A percentile compares a stretch with the other conserved stretches of the same genome.
Evolutionary conservation across 2,888 invertebrate species (phyloP).

Genomic region (Thelaira solivaga): DNA sequence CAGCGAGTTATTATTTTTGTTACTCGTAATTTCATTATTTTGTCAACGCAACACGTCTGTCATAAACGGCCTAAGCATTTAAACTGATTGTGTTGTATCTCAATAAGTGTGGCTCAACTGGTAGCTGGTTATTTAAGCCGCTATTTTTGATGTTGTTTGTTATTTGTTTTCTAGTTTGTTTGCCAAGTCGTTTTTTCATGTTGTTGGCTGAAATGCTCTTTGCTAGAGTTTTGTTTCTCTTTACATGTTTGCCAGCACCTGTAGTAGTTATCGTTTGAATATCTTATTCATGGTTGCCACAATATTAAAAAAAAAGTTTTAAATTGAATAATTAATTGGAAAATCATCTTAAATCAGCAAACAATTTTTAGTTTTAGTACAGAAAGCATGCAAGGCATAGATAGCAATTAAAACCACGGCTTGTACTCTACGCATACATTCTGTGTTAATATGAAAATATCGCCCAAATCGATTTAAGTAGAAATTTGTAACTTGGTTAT

Average conservation of each 20-base stretch:
- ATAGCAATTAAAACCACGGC: no score
- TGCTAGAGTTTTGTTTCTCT: not conserved
- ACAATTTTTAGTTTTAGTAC: no score
- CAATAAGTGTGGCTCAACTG: conserved; percentile 23
- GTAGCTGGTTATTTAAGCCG: conserved; percentile 36
- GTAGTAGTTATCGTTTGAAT: not conserved
- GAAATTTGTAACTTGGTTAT: no score
- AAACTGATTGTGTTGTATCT: conserved; percentile 50
- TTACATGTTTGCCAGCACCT: conserved; percentile 4
- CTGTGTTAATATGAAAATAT: no score
- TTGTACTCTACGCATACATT: no score
- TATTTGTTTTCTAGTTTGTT: conserved; percentile 10
- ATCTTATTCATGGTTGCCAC: no score
- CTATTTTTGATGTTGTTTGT: conserved; percentile 27
- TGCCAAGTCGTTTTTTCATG: no score
- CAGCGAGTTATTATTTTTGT: not conserved
- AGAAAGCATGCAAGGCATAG: no score
- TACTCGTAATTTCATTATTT: not conserved
- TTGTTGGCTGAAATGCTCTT: conserved; percentile 21
- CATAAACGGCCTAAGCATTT: conserved; percentile 46
- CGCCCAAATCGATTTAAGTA: no score
- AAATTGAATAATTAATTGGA: no score
- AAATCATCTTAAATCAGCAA: no score
- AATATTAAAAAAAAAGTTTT: no score
- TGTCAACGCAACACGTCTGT: conserved; percentile 42